A percentile compares a stretch with the other conserved stretches of the same genome.
Evolutionary conservation across 2,113 vertebrate species (phyloP).

Genomic region (Oryzias melastigma): DNA sequence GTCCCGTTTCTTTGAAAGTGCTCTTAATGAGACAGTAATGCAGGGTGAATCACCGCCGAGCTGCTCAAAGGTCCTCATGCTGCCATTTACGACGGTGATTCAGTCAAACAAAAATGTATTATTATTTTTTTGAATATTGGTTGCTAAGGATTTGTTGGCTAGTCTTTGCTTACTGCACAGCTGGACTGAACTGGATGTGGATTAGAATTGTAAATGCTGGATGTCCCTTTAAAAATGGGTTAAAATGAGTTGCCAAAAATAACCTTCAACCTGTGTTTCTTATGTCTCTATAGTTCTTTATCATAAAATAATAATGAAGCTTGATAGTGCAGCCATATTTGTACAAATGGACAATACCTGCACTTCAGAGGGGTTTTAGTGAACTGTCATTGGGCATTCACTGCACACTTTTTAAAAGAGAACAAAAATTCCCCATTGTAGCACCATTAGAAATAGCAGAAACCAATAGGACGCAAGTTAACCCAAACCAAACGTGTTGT

Average conservation of each 20-base stretch:
- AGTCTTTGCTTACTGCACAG: background rate
- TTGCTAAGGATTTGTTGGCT: background rate
- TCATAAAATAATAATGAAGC: slow-evolving; percentile 3
- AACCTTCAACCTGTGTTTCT: background rate
- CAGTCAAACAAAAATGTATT: background rate
- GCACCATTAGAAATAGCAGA: slow-evolving; percentile 1
- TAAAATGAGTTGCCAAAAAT: background rate
- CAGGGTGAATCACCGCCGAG: slow-evolving; percentile 6
- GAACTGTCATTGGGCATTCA: slow-evolving; percentile 15
- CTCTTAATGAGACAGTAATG: background rate
- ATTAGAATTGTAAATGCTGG: background rate
- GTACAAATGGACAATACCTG: background rate
- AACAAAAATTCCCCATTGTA: slow-evolving; percentile 9
- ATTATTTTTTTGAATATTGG: background rate
- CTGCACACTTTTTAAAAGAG: background rate
- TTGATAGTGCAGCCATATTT: slow-evolving; percentile 5
- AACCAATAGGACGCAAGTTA: background rate
- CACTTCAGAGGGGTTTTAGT: background rate
- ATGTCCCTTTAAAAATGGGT: background rate
- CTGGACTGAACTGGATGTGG: background rate
- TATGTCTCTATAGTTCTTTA: background rate
- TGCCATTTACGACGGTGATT: background rate
- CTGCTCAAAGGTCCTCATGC: slow-evolving; percentile 6
- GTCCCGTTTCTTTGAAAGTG: background rate
- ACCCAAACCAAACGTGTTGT: slow-evolving; percentile 5